A percentile compares a stretch with the other conserved stretches of the same genome.
These are phyloP conservation scores for Paramormyrops kingsleyae DNA, from an alignment of 2,113 vertebrate genomes.

Conservation along the genomic window DNA sequence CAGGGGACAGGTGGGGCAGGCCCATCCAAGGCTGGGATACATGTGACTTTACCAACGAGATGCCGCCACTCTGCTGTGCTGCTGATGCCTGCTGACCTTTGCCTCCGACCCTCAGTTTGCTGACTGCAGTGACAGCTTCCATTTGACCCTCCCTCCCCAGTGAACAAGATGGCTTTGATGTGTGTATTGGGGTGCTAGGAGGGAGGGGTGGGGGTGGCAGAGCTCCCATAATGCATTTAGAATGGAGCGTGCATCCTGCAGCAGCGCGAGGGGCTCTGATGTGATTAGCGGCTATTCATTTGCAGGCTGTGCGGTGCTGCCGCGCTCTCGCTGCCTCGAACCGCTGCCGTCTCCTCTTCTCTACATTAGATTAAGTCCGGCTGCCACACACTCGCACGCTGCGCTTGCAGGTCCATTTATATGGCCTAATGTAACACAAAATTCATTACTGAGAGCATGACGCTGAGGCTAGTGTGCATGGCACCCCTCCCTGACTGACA, in stretches of 20 bases:
- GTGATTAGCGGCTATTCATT: constrained; percentile 4
- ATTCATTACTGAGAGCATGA: background rate
- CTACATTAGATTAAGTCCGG: background rate
- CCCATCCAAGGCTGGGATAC: background rate
- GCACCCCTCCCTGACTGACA: background rate
- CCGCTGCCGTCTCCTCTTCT: background rate
- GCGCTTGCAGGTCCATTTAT: background rate
- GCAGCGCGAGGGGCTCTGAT: background rate
- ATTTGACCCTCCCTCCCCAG: background rate
- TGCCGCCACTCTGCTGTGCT: background rate
- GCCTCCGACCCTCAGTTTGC: background rate
- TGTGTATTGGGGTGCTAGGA: background rate
- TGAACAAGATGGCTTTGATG: background rate
- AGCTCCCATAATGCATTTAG: background rate
- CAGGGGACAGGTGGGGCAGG: background rate
- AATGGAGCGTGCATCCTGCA: background rate
- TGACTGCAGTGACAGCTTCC: background rate
- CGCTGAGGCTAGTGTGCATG: background rate
- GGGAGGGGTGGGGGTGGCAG: background rate
- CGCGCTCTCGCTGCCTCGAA: background rate
- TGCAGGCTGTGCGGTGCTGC: background rate
- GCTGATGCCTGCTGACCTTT: background rate
- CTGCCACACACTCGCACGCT: background rate
- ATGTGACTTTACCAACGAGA: background rate
- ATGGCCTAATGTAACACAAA: background rate